Evolutionary conservation across 2,888 invertebrate species (phyloP).

Genomic region (Eulithis prunata): DNA sequence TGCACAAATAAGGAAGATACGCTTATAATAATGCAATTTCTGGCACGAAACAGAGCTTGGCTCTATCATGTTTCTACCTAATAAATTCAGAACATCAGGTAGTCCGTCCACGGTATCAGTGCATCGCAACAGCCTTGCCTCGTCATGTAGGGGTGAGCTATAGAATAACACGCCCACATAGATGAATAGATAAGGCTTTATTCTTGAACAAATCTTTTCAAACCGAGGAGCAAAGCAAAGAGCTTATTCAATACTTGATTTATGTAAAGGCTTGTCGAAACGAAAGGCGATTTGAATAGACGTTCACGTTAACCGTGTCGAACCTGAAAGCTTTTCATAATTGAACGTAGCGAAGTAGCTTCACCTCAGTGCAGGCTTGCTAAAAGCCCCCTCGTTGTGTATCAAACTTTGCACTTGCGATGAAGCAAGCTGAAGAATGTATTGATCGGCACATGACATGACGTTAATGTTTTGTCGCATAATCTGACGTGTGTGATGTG

Average conservation of each 20-base stretch:
- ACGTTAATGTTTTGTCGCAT: slow-evolving; percentile 42
- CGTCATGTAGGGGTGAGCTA: slow-evolving; percentile 36
- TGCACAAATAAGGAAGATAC: slow-evolving; percentile 26
- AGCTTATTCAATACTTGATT: slow-evolving; percentile 74
- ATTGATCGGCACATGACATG: slow-evolving; percentile 48
- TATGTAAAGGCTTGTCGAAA: slow-evolving; percentile 71
- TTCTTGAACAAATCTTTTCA: slow-evolving; percentile 52
- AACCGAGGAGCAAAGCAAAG: slow-evolving; percentile 55
- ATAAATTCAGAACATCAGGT: slow-evolving; percentile 40
- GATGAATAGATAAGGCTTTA: slow-evolving; percentile 34
- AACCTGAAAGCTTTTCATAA: slow-evolving; percentile 81
- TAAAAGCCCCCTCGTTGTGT: slow-evolving; percentile 66
- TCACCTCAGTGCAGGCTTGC: slow-evolving; percentile 66
- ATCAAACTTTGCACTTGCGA: slow-evolving; percentile 66
- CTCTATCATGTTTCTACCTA: slow-evolving; percentile 42
- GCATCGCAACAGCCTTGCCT: slow-evolving; percentile 38
- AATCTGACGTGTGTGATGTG: slow-evolving; percentile 21
- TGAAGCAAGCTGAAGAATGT: slow-evolving; percentile 49
- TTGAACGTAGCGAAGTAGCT: slow-evolving; percentile 63
- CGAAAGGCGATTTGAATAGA: slow-evolving; percentile 78
- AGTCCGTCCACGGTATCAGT: slow-evolving; percentile 38
- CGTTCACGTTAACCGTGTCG: slow-evolving; percentile 67
- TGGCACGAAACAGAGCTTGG: slow-evolving; percentile 30
- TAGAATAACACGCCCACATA: slow-evolving; percentile 29
- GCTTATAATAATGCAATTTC: slow-evolving; percentile 25